A percentile compares a stretch with the other conserved stretches of the same genome.
These are phyloP conservation scores for Nephrocerus scutellatus DNA, from an alignment of 2,888 invertebrate species.

Conservation along the genomic window DNA sequence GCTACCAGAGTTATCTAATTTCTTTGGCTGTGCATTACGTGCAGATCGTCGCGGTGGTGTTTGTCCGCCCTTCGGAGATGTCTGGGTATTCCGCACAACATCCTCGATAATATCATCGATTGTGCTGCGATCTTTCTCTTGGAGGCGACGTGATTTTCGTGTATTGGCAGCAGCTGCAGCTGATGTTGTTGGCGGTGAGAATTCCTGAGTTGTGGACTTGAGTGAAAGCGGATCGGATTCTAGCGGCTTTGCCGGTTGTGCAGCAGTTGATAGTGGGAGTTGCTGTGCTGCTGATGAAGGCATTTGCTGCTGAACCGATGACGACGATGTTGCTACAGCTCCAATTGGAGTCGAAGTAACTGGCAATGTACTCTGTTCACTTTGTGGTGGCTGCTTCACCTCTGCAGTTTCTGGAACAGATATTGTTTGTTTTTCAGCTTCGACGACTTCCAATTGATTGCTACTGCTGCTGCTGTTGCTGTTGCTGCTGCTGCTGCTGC, in stretches of 20 bases:
- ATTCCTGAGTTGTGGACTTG: constrained; percentile 29
- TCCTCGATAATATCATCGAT: constrained; percentile 88
- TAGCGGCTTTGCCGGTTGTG: too few relatives aligned
- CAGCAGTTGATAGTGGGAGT: too few relatives aligned
- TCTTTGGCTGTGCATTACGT: constrained; percentile 44
- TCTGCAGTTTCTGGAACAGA: too few relatives aligned
- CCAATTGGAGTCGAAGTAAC: too few relatives aligned
- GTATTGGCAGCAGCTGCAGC: constrained; percentile 52
- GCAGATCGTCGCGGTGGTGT: constrained; percentile 45
- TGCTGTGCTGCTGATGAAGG: constrained; percentile 19
- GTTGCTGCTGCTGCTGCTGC: constrained; percentile 42
- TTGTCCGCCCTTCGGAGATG: constrained; percentile 42
- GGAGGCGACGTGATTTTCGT: constrained; percentile 71
- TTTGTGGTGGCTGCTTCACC: constrained; percentile 11
- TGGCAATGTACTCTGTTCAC: too few relatives aligned
- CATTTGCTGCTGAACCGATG: constrained; percentile 9
- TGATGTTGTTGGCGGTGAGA: constrained; percentile 26
- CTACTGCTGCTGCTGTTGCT: constrained; percentile 49
- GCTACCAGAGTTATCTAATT: constrained; percentile 21
- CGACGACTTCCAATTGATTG: too few relatives aligned
- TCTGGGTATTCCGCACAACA: constrained; percentile 64
- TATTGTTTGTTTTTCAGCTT: too few relatives aligned
- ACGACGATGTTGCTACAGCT: neutral
- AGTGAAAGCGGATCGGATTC: too few relatives aligned
- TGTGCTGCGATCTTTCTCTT: constrained; percentile 71